Conservation (phyloP, 2,113 vertebrate genomes). For the Oxyruncus cristatus region DNA sequence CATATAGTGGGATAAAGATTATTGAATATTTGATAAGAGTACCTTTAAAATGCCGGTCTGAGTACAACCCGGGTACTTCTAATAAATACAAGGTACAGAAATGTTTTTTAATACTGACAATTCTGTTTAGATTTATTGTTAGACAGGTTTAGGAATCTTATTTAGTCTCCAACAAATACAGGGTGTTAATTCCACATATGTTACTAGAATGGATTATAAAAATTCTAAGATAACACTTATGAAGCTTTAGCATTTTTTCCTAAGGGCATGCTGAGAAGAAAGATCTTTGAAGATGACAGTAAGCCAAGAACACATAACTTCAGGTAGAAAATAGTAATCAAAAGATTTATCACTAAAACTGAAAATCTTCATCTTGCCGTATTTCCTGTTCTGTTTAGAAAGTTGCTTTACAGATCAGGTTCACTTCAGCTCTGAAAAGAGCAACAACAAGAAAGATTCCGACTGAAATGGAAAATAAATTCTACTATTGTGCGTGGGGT, state of each 20-base stretch:
- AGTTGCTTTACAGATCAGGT: neutral
- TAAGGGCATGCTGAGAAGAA: neutral
- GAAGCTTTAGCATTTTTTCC: neutral
- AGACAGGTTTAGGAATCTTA: neutral
- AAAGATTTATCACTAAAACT: neutral
- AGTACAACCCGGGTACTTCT: neutral
- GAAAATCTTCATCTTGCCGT: neutral
- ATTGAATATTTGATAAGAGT: neutral
- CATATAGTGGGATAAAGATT: neutral
- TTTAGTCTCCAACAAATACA: neutral
- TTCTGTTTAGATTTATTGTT: neutral
- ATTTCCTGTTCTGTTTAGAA: neutral
- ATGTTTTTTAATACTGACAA: neutral
- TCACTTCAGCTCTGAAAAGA: neutral
- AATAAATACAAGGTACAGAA: neutral
- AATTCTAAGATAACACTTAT: neutral
- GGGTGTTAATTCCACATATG: neutral
- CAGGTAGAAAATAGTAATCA: neutral
- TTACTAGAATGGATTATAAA: neutral
- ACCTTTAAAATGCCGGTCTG: neutral
- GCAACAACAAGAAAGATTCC: neutral
- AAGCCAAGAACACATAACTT: neutral
- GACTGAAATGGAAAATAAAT: neutral
- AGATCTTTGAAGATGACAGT: neutral
- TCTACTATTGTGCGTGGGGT: neutral